Evolutionary conservation across 2,888 invertebrate species (phyloP).

Genomic region (Alentia gelatinosa): DNA sequence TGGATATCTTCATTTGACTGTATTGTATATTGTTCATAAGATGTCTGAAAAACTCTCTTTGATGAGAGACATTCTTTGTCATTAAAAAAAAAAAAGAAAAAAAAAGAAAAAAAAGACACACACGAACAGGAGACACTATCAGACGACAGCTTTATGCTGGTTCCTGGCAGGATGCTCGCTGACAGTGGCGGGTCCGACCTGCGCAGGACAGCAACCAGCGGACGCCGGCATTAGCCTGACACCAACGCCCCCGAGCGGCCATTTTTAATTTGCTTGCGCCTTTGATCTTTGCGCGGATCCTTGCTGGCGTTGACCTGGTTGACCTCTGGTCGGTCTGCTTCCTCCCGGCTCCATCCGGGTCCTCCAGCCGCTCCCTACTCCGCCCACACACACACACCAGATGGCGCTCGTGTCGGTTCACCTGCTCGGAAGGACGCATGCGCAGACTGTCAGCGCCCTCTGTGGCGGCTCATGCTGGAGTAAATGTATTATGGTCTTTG

Average conservation of each 20-base stretch:
- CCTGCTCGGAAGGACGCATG: slow-evolving; percentile 1
- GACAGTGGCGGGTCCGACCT: neutral
- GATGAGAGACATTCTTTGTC: too few species aligned
- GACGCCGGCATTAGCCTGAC: neutral
- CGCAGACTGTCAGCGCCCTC: neutral
- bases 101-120: too few species aligned
- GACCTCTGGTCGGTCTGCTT: neutral
- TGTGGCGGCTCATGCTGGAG: neutral
- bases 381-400: neutral
- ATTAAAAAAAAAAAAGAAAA: too few species aligned
- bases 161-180: neutral
- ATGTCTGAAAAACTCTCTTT: too few species aligned
- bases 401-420: neutral
- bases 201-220: neutral
- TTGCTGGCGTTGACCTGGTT: neutral
- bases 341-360: neutral
- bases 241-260: slow-evolving; percentile 25
- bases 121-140: too few species aligned
- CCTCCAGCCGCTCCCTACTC: neutral
- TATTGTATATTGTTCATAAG: too few species aligned
- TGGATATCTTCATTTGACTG: too few species aligned
- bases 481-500: too few species aligned
- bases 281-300: slow-evolving; percentile 22
- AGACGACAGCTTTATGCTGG: neutral
- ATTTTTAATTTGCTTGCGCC: slow-evolving; percentile 14